Evolutionary conservation across 2,888 invertebrate genomes (phyloP).

Genomic region (Caenorhabditis sp.): DNA sequence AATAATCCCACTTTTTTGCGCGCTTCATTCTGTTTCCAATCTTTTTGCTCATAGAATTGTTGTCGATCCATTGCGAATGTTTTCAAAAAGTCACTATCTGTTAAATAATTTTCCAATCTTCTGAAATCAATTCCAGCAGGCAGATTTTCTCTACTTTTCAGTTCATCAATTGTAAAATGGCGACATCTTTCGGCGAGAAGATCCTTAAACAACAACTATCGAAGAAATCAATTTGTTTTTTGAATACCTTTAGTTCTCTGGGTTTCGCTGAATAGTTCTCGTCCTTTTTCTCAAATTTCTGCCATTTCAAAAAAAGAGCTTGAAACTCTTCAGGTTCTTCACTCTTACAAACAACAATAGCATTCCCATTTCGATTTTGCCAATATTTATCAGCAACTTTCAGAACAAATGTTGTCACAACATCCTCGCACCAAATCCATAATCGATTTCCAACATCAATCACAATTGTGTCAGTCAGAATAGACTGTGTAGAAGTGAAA

Average conservation of each 20-base stretch:
- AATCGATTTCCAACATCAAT: conserved; percentile 56
- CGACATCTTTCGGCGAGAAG: conserved; percentile 52
- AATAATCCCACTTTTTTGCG: conserved; percentile 37
- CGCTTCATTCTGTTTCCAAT: conserved; percentile 60
- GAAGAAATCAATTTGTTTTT: neutral
- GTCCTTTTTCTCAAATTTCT: conserved; percentile 23
- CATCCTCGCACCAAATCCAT: conserved; percentile 62
- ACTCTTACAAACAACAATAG: conserved; percentile 51
- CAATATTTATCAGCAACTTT: conserved; percentile 53
- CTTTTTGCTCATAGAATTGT: conserved; percentile 52
- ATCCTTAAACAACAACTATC: conserved; percentile 15
- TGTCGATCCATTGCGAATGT: conserved; percentile 46
- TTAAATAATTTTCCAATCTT: conserved; percentile 54
- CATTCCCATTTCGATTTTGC: conserved; percentile 27
- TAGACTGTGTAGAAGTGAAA: conserved; percentile 53
- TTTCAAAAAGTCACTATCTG: conserved; percentile 52
- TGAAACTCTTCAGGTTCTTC: conserved; percentile 58
- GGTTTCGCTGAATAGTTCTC: neutral
- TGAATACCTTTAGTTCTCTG: neutral
- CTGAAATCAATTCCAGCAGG: conserved; percentile 59
- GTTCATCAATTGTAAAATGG: conserved; percentile 41
- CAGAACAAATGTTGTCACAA: conserved; percentile 49
- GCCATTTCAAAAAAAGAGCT: conserved; percentile 60
- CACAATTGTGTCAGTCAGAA: conserved; percentile 49
- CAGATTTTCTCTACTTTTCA: conserved; percentile 47